These are phyloP conservation scores for Cydia amplana DNA, from an alignment of 1,140 invertebrate genomes.

Conservation along the genomic window DNA sequence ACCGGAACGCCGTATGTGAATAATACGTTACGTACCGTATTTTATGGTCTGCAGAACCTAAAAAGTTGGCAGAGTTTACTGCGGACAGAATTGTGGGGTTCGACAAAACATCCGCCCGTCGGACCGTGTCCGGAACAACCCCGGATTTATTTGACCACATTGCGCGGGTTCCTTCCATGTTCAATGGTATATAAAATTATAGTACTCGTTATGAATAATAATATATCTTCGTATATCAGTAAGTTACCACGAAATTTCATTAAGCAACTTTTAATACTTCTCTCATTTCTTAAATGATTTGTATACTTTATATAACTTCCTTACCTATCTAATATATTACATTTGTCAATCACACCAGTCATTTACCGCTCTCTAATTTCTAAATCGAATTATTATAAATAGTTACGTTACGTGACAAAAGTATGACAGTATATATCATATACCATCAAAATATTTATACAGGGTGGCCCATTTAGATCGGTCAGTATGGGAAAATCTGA, in stretches of 20 bases:
- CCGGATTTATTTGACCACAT: slow-evolving; percentile 31
- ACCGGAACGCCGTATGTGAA: not conserved
- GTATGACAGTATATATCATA: too few relatives aligned
- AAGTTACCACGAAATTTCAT: not conserved
- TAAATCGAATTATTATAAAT: too few relatives aligned
- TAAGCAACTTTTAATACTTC: not conserved
- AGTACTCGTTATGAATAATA: not conserved
- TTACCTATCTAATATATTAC: too few relatives aligned
- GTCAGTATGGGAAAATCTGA: too few relatives aligned
- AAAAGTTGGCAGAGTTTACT: slow-evolving; percentile 31
- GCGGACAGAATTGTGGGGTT: slow-evolving; percentile 22
- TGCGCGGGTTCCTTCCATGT: slow-evolving; percentile 20
- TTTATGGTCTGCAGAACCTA: slow-evolving; percentile 29
- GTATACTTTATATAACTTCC: too few relatives aligned
- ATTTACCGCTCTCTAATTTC: too few relatives aligned
- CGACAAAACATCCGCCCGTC: slow-evolving; percentile 30
- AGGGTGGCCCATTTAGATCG: too few relatives aligned
- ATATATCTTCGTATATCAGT: not conserved
- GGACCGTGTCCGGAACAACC: slow-evolving; percentile 19
- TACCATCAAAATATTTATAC: too few relatives aligned
- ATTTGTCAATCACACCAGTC: too few relatives aligned
- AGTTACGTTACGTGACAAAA: too few relatives aligned
- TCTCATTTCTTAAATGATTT: too few relatives aligned
- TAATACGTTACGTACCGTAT: slow-evolving; percentile 3
- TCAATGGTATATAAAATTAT: slow-evolving; percentile 19